Evolutionary conservation across 2,888 invertebrate species (phyloP).

Genomic region (Ctena decussata): DNA sequence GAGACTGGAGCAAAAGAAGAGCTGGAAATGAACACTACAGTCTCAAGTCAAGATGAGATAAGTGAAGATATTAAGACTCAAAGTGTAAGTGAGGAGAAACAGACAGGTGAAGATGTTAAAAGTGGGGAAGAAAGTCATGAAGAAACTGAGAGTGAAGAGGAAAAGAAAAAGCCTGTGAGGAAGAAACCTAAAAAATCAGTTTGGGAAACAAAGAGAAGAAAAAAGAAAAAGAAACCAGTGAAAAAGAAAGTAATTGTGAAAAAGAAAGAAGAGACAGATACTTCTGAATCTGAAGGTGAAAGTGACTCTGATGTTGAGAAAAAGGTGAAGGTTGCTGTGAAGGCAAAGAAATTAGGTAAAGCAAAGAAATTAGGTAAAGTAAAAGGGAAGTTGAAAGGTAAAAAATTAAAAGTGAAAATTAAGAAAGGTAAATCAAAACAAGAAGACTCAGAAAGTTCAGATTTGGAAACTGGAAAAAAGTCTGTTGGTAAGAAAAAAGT

Average conservation of each 20-base stretch:
- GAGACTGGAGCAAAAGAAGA: slow-evolving; percentile 22
- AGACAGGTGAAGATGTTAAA: background rate
- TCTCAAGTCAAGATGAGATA: background rate
- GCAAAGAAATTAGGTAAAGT: slow-evolving; percentile 35
- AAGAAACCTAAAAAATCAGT: background rate
- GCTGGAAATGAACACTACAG: background rate
- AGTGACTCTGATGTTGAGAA: slow-evolving; percentile 42
- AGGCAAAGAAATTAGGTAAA: slow-evolving; percentile 23
- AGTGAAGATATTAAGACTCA: background rate
- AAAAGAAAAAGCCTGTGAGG: background rate
- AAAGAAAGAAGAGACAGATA: background rate
- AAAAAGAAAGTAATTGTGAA: background rate
- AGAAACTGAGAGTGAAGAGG: slow-evolving; percentile 11
- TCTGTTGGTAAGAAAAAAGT: slow-evolving; percentile 22
- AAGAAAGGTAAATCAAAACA: slow-evolving; percentile 30
- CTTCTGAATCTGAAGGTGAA: slow-evolving; percentile 10
- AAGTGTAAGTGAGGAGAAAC: background rate
- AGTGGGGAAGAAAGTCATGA: background rate
- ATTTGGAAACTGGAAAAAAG: slow-evolving; percentile 32
- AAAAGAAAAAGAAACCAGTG: slow-evolving; percentile 11
- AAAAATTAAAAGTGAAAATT: slow-evolving; percentile 33
- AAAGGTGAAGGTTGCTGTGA: slow-evolving; percentile 32
- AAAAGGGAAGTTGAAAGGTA: slow-evolving; percentile 43
- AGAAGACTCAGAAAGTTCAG: slow-evolving; percentile 26
- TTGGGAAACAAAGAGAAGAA: background rate